Evolutionary conservation across 2,113 vertebrate species (phyloP).

Genomic region (Alouatta palliata): DNA sequence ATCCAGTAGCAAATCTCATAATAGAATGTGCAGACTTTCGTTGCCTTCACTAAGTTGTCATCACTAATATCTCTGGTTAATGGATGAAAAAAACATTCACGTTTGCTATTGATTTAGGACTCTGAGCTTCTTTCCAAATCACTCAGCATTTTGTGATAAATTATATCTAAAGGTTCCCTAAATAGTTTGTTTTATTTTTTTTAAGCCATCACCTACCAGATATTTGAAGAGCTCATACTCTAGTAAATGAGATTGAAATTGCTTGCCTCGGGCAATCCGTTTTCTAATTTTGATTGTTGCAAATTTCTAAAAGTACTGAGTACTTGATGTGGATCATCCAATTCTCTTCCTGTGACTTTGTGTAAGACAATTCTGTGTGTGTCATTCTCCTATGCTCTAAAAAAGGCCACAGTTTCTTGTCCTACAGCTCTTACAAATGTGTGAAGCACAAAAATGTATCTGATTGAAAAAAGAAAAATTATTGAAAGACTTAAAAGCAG

Average conservation of each 20-base stretch:
- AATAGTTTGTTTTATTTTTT: background rate
- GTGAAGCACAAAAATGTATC: background rate
- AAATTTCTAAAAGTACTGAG: background rate
- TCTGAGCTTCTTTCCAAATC: background rate
- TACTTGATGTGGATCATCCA: background rate
- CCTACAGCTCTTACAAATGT: background rate
- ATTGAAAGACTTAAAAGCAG: background rate
- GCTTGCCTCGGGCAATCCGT: background rate
- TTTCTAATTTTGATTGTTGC: background rate
- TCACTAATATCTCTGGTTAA: background rate
- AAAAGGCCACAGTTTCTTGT: background rate
- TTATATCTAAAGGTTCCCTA: background rate
- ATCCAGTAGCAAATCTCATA: constrained; percentile 20
- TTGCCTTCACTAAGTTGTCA: background rate
- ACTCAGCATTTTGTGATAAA: constrained; percentile 20
- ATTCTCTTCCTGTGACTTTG: background rate
- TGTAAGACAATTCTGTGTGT: background rate
- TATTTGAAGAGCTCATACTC: background rate
- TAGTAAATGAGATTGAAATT: background rate
- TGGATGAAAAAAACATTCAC: background rate
- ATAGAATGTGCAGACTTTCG: background rate
- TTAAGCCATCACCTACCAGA: background rate
- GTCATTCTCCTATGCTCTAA: background rate
- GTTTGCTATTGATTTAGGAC: constrained; percentile 34
- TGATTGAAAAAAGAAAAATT: background rate